phyloP scores from a whole-genome alignment of 2,888 invertebrate species.

The Acanthococcus lagerstroemiae region DNA sequence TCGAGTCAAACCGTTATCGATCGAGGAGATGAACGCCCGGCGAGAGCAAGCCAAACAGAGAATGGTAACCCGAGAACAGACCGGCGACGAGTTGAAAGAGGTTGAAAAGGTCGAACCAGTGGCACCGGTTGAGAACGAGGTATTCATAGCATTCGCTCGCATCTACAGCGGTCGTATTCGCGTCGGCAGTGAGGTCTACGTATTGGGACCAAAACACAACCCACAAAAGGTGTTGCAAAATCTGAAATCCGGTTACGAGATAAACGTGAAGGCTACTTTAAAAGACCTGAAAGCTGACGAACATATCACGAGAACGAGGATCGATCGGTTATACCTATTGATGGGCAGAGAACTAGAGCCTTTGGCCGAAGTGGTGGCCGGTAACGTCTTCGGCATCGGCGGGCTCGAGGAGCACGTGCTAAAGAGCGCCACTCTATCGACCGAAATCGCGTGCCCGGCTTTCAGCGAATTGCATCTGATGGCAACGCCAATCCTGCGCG shows the following conservation, averaged over 20 bases:
- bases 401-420: conserved; percentile 73
- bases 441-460: conserved; percentile 68
- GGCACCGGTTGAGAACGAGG: conserved; percentile 43
- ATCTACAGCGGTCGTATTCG: conserved; percentile 79
- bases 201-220: conserved; percentile 80
- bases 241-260: conserved; percentile 36
- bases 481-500: conserved; percentile 80
- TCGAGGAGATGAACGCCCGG: conserved; percentile 59
- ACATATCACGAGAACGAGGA: conserved; percentile 53
- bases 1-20: conserved; percentile 62
- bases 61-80: conserved; percentile 18
- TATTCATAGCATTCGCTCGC: conserved; percentile 83
- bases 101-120: conserved; percentile 1
- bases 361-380: conserved; percentile 71
- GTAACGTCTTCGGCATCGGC: conserved; percentile 76
- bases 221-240: conserved; percentile 51
- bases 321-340: conserved; percentile 73
- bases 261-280: conserved; percentile 43
- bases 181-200: conserved; percentile 64
- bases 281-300: conserved; percentile 53
- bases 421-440: conserved; percentile 82
- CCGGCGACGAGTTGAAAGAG: background rate
- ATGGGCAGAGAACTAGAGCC: conserved; percentile 85
- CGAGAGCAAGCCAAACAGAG: conserved; percentile 45
- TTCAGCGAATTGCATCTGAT: conserved; percentile 70